Percentiles rank a stretch among this genome's conserved stretches.
phyloP scores from a whole-genome alignment of 2,797 vertebrate species.

The Helostoma temminkii region DNA sequence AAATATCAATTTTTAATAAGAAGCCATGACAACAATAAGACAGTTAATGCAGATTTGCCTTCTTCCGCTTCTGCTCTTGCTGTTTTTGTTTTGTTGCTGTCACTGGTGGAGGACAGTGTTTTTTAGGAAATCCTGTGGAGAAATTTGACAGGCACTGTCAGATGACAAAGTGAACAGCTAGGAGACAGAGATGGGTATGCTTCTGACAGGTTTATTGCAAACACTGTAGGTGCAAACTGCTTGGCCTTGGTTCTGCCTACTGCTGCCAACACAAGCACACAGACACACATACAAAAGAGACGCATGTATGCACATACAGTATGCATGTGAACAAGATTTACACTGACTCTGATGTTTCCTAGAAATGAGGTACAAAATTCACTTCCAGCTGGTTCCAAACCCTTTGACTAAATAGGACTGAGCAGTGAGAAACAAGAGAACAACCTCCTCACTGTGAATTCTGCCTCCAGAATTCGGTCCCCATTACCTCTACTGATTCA shows the following conservation, averaged over 20 bases:
- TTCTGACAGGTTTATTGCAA: constrained; percentile 72
- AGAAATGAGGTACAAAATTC: constrained; percentile 12
- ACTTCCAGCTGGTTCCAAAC: constrained; percentile 17
- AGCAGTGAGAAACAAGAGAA: constrained; percentile 39
- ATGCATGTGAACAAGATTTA: not conserved
- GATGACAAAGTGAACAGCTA: constrained; percentile 69
- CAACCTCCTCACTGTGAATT: constrained; percentile 30
- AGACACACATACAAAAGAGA: constrained; percentile 27
- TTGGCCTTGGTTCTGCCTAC: constrained; percentile 37
- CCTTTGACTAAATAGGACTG: constrained; percentile 12
- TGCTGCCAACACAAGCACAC: constrained; percentile 7
- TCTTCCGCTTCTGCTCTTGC: constrained; percentile 19
- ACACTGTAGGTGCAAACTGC: constrained; percentile 56
- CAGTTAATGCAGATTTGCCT: constrained; percentile 3
- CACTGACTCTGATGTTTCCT: constrained; percentile 10
- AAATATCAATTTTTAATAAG: not conserved
- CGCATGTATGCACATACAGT: not conserved
- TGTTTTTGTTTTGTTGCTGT: constrained; percentile 34
- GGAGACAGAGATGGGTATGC: constrained; percentile 67
- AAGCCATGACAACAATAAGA: constrained; percentile 19
- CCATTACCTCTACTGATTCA: constrained; percentile 65
- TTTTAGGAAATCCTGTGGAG: constrained; percentile 37
- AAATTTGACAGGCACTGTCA: constrained; percentile 71
- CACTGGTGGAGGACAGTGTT: constrained; percentile 17
- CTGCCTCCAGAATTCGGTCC: constrained; percentile 51